Evolutionary conservation across 92 coral and sea anemone genomes (phyloP), one percentile per base, ranked within the genome.

Genomic region (Palythoa grandis): DNA sequence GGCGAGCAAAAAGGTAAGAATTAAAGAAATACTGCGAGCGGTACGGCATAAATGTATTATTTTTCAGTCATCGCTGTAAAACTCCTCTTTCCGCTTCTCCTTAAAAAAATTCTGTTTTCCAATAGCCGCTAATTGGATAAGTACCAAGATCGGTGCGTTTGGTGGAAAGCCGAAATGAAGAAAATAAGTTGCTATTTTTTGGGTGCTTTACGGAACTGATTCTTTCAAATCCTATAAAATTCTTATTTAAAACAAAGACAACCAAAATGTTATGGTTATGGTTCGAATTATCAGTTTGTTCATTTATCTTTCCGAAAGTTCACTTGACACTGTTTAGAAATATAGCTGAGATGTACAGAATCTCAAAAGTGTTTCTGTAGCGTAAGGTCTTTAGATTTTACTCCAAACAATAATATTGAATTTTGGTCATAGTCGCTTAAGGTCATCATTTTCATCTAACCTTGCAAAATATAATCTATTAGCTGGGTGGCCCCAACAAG

Each of bases 401-500:
- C 8, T 19, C 22, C 22, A 8, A 8, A 63, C 22, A 17, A 19
- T 23, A 76, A 23, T 40, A 48, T 74, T 20, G 17, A 22, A 14
- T 52, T 16, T 52, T 35, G 35, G 35, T 29, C 35, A 29, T 29
- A 20, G 38, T 54, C 38, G n/a, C 37, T 16, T 22, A 15, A 23
- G 84, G 84, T 79, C 47, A 80, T 66, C 74, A 43, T 23, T 63
- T 48, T 50, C 22, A 80, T 80, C 85, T 80, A 66, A 80, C 75
- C 47, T 65, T 68, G 58, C 82, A 76, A 29, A 67, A 79, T 11
- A 63, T 47, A 50, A 63, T 80, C 70, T 80, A 35, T 80, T 52
- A 66, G 38, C 66, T 80, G 85, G 85, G 85, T 80, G 85, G 85
- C 73, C 85, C 24, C n/a, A 17, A 22, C 15, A 52, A 39, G 43